Base-by-base conservation (phyloP, 1,140 invertebrate genomes). In the Bombus sylvicola region DNA sequence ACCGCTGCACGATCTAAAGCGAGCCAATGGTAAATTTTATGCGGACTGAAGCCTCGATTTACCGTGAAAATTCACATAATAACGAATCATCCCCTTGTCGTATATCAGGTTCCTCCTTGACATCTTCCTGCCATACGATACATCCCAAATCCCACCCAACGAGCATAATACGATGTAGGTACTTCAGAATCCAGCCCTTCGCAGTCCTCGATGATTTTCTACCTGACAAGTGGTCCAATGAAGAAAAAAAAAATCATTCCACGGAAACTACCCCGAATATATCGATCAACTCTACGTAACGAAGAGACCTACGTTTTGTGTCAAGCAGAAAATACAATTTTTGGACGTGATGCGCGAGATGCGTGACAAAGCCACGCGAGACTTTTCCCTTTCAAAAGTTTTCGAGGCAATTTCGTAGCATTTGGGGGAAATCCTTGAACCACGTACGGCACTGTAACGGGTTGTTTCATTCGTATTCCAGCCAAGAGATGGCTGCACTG, bases 401-500 rank as follows among this genome's bases (percentile, higher is more conserved):
- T n/a, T 13, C 9, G 25, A 59, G 25, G 25, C 34, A 71, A 25
- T 73, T 73, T 41, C 3, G 5, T 53, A 18, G 47, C 18, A 53
- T 53, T 43, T 15, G 25, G 6, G 64, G 81, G 72, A 72, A 74
- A 72, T 59, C 34, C 1, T 15, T 8, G 59, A 41, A 28, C 13
- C n/a, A 43, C 43, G 53, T 78, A 84, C 85, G 72, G 81, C 74
- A 74, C 69, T 78, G 84, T 59, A 37, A 34, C 78, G 71, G 66
- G 15, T 31, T 39, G 71, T 71, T 71, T 83, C 80, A 69, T 86
- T 80, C 78, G 83, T 87, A 77, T 77, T 80, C 31, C 39, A 34
- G 66, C 87, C 91, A 87, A 85, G 90, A 94, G 94, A 95, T 95
- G 94, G 94, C 92, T 83, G 90, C 93, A 95, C 90, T 37, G 83